A percentile compares a stretch with the other conserved stretches of the same genome.
phyloP scores from a whole-genome alignment of 1,140 invertebrate genomes.

The Armadillidium nasatum region DNA sequence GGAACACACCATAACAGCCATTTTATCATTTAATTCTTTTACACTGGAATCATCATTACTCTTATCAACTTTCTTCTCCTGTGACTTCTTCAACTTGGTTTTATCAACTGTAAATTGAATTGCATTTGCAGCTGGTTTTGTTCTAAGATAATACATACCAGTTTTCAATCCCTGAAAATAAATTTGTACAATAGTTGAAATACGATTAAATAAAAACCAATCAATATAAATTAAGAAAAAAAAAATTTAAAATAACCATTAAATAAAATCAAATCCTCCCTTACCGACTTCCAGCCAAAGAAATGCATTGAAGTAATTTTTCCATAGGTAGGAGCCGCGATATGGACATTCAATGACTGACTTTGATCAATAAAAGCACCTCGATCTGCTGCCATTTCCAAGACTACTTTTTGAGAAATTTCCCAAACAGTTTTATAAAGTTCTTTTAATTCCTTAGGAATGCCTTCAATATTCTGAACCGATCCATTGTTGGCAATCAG shows the following conservation, averaged over 20 bases:
- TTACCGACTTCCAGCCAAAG: slow-evolving; percentile 88
- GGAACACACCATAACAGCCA: slow-evolving; percentile 78
- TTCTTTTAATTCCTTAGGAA: slow-evolving; percentile 82
- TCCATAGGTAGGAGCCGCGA: slow-evolving; percentile 86
- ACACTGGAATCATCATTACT: slow-evolving; percentile 48
- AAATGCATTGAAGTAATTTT: slow-evolving; percentile 98
- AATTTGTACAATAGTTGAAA: slow-evolving; percentile 20
- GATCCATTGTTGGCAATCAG: slow-evolving; percentile 90
- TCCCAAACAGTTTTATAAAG: slow-evolving; percentile 99
- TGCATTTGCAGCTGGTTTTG: slow-evolving; percentile 91
- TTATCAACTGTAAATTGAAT: slow-evolving; percentile 99
- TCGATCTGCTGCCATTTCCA: slow-evolving; percentile 96
- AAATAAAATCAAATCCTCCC: slow-evolving; percentile 14
- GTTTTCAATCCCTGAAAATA: slow-evolving; percentile 82
- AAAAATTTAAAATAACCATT: not conserved
- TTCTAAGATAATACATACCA: slow-evolving; percentile 97
- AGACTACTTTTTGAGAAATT: slow-evolving; percentile 86
- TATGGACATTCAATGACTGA: slow-evolving; percentile 94
- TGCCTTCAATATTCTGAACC: slow-evolving; percentile 77
- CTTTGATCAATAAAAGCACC: slow-evolving; percentile 98
- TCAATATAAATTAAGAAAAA: slow-evolving; percentile 31
- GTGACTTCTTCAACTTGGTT: slow-evolving; percentile 58
- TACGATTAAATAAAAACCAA: slow-evolving; percentile 25
- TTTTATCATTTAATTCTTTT: slow-evolving; percentile 49
- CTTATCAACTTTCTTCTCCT: slow-evolving; percentile 17